Evolutionary conservation across 2,888 invertebrate genomes (phyloP).

Genomic region (Tanypteryx hageni): DNA sequence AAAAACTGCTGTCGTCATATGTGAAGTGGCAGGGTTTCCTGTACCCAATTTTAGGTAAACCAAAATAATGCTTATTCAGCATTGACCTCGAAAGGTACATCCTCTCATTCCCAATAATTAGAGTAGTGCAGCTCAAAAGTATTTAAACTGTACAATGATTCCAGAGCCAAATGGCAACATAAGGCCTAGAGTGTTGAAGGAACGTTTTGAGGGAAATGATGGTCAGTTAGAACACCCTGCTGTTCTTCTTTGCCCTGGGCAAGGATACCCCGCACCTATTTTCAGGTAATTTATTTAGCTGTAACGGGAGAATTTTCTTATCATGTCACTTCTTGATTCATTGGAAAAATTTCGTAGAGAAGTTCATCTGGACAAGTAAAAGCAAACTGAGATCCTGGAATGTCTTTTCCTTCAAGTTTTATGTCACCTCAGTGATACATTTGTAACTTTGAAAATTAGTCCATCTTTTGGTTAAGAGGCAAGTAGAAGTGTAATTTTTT

Average conservation of each 20-base stretch:
- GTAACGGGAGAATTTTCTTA: not conserved
- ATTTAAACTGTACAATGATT: constrained; percentile 65
- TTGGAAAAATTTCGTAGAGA: not conserved
- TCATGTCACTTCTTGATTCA: not conserved
- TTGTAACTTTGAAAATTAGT: not conserved
- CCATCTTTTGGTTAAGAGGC: constrained; percentile 57
- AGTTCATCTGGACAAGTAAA: not conserved
- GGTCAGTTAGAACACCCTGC: constrained; percentile 67
- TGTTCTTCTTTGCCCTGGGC: constrained; percentile 71
- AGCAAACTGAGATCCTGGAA: not conserved
- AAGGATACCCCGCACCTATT: constrained; percentile 70
- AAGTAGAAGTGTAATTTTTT: not conserved
- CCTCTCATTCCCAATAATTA: not conserved
- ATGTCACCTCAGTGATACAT: not conserved
- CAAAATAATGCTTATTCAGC: not conserved
- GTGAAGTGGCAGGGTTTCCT: constrained; percentile 72
- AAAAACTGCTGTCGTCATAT: constrained; percentile 70
- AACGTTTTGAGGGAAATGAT: constrained; percentile 70
- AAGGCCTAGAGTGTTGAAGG: constrained; percentile 70
- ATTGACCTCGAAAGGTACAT: not conserved
- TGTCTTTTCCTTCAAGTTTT: not conserved
- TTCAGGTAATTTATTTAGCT: constrained; percentile 68
- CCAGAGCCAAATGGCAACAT: constrained; percentile 69
- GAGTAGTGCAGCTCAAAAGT: not conserved
- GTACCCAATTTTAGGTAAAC: constrained; percentile 72